These are phyloP conservation scores for Agrotis ipsilon DNA, from an alignment of 2,888 invertebrate genomes.

Conservation along the genomic window DNA sequence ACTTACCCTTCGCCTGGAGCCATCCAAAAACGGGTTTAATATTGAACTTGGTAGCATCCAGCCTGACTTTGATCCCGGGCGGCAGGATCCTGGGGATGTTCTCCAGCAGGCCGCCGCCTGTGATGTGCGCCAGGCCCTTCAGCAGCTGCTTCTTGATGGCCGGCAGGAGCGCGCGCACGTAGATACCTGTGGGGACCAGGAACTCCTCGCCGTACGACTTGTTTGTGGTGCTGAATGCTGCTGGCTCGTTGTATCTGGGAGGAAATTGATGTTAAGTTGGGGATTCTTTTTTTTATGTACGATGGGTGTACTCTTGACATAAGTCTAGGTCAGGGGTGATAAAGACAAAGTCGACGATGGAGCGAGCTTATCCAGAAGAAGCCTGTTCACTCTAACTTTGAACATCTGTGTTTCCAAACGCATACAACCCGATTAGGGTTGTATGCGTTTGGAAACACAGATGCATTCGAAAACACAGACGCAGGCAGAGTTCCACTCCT, in stretches of 20 bases:
- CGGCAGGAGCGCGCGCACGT: conserved; percentile 94
- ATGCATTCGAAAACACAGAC: no score
- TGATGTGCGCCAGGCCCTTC: conserved; percentile 98
- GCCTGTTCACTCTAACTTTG: no score
- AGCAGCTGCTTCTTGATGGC: conserved; percentile 93
- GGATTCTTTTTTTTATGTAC: no score
- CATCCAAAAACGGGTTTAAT: conserved; percentile 96
- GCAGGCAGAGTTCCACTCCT: no score
- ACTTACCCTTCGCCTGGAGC: conserved; percentile 94
- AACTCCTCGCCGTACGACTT: conserved; percentile 94
- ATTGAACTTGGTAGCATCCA: conserved; percentile 94
- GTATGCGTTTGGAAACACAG: no score
- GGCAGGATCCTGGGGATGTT: conserved; percentile 97
- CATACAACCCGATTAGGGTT: no score
- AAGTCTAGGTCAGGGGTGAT: no score
- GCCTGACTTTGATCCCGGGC: conserved; percentile 91
- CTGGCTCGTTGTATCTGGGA: conserved; percentile 81
- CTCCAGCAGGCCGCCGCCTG: conserved; percentile 97
- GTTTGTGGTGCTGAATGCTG: conserved; percentile 83
- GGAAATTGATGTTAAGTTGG: background rate
- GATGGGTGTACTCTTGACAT: no score
- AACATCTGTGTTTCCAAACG: no score
- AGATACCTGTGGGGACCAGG: conserved; percentile 96
- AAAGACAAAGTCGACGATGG: no score
- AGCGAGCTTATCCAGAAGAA: no score